Conservation (phyloP, 2,888 invertebrate species). For the Dexiosoma caninum region DNA sequence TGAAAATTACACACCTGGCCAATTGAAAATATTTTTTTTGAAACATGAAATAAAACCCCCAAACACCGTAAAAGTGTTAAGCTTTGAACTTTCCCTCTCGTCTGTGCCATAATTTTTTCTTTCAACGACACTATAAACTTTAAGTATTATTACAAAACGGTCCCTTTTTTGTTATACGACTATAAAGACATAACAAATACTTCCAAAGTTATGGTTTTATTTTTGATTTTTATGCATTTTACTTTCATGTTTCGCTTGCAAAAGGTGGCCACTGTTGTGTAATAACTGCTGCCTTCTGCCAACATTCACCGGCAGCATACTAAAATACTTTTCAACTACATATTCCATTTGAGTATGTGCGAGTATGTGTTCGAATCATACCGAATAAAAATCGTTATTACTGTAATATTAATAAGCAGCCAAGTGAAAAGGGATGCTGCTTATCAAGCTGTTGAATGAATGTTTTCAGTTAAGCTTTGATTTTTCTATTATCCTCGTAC, state of each 20-base stretch:
- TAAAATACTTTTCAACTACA: conserved; percentile 26
- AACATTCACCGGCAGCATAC: neutral
- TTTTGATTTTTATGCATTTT: neutral
- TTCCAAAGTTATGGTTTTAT: conserved; percentile 28
- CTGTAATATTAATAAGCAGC: conserved; percentile 21
- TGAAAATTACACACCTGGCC: no score
- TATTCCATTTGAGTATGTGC: neutral
- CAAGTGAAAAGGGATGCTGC: conserved; percentile 12
- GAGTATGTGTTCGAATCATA: neutral
- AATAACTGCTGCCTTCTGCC: neutral
- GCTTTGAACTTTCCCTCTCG: neutral
- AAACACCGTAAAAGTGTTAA: conserved; percentile 1
- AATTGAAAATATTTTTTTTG: neutral
- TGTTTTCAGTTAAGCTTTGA: conserved; percentile 48
- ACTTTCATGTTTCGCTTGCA: neutral
- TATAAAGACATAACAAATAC: conserved; percentile 38
- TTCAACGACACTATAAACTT: conserved; percentile 20
- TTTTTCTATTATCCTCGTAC: neutral
- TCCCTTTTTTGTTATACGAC: neutral
- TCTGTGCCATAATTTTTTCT: neutral
- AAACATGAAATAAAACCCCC: conserved; percentile 7
- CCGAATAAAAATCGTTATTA: conserved; percentile 32
- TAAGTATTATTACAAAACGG: conserved; percentile 22
- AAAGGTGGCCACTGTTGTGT: neutral
- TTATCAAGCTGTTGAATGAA: conserved; percentile 41